Evolutionary conservation across 2,113 vertebrate genomes (phyloP).

Genomic region (Cepphus grylle): DNA sequence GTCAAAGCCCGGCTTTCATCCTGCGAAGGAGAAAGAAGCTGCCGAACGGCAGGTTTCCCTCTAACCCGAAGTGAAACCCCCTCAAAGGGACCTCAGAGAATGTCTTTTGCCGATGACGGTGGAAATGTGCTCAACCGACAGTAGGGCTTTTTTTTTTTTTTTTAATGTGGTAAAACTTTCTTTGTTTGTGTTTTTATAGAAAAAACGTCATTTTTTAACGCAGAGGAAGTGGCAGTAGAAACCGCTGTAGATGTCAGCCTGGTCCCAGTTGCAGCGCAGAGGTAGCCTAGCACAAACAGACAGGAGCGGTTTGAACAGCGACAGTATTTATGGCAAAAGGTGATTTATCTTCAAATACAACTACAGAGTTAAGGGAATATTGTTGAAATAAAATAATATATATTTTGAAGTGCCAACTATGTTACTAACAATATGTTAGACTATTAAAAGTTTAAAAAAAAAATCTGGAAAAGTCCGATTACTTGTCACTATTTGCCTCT

Average conservation of each 20-base stretch:
- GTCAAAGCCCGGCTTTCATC: neutral
- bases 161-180: neutral
- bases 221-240: neutral
- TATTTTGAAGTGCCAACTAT: slow-evolving; percentile 26
- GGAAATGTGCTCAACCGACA: neutral
- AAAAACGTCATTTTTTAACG: neutral
- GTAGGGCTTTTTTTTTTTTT: neutral
- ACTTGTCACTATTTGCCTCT: neutral
- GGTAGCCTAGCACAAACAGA: neutral
- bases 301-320: neutral
- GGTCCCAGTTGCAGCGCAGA: neutral
- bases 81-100: neutral
- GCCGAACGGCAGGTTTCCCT: neutral
- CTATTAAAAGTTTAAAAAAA: slow-evolving; percentile 14
- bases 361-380: slow-evolving; percentile 7
- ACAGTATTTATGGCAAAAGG: slow-evolving; percentile 22
- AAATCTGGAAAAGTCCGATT: neutral
- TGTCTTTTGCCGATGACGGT: neutral
- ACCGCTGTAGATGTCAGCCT: neutral
- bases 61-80: neutral
- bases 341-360: neutral
- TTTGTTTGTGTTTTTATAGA: neutral
- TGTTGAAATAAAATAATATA: slow-evolving; percentile 54
- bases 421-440: slow-evolving; percentile 13
- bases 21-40: slow-evolving; percentile 8